A percentile compares a stretch with the other conserved stretches of the same genome.
Conservation (phyloP, 2,797 vertebrate species). For the Bradypodion pumilum region DNA sequence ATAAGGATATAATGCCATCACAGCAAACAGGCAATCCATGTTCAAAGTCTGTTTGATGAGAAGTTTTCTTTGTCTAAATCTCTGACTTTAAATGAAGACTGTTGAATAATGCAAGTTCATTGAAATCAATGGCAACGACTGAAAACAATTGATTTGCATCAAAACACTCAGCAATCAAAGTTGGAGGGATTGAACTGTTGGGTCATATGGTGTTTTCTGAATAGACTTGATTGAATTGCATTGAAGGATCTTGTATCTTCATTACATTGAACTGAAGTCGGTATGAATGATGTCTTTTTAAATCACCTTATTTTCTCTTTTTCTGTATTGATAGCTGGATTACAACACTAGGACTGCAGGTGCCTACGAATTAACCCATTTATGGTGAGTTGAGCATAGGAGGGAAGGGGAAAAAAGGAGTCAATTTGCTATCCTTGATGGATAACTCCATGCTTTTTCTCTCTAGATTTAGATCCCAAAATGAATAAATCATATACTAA, state of each 20-base stretch:
- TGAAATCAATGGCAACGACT: constrained; percentile 69
- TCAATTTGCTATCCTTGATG: constrained; percentile 5
- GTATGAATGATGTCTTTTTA: constrained; percentile 59
- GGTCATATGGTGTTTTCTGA: constrained; percentile 68
- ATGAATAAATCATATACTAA: not conserved
- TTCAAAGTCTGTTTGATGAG: accelerated
- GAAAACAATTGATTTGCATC: constrained; percentile 72
- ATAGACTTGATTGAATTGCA: constrained; percentile 66
- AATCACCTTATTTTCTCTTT: constrained; percentile 38
- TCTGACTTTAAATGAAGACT: constrained; percentile 23
- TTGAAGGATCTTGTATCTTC: constrained; percentile 69
- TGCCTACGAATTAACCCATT: constrained; percentile 36
- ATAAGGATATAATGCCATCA: not conserved
- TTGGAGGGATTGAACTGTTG: constrained; percentile 68
- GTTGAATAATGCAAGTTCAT: constrained; percentile 57
- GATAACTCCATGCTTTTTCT: constrained; percentile 15
- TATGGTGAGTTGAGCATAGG: not conserved
- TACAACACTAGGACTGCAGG: constrained; percentile 33
- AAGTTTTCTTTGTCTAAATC: not conserved
- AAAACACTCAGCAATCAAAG: constrained; percentile 68
- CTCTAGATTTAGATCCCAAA: not conserved
- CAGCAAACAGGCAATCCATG: not conserved
- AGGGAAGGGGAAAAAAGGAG: not conserved
- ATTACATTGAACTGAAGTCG: constrained; percentile 62
- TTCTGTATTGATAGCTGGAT: constrained; percentile 38